A percentile compares a stretch with the other conserved stretches of the same genome.
Conservation (phyloP, 2,888 invertebrate species). For the Thymelicus acteon region DNA sequence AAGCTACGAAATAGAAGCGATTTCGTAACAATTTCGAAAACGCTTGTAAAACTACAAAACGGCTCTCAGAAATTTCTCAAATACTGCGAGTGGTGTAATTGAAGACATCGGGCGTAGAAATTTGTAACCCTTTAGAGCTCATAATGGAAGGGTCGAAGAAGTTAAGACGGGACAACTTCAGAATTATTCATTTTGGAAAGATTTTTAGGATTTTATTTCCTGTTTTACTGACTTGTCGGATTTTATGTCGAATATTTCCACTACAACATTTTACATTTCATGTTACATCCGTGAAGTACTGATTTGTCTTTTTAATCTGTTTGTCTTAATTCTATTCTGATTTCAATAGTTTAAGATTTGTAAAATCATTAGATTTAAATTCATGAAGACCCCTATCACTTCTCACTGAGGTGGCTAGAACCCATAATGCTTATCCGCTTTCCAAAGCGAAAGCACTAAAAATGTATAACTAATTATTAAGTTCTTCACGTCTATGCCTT, state of each 20-base stretch:
- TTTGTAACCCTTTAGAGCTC: slow-evolving; percentile 15
- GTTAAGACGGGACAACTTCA: slow-evolving; percentile 36
- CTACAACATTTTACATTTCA: neutral
- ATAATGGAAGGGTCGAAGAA: slow-evolving; percentile 3
- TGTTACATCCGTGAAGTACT: neutral
- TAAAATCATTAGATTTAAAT: too few relatives aligned
- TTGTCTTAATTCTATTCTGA: neutral
- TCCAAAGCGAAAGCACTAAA: too few relatives aligned
- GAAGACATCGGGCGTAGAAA: slow-evolving; percentile 15
- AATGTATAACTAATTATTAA: too few relatives aligned
- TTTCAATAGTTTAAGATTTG: too few relatives aligned
- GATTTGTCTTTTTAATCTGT: neutral
- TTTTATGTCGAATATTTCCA: neutral
- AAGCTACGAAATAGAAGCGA: neutral
- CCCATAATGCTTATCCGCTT: too few relatives aligned
- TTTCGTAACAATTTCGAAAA: neutral
- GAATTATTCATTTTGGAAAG: slow-evolving; percentile 45
- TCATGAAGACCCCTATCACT: too few relatives aligned
- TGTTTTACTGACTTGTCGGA: neutral
- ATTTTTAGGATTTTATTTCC: neutral
- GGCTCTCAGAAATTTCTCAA: slow-evolving; percentile 11
- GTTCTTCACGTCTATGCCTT: too few relatives aligned
- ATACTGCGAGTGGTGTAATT: slow-evolving; percentile 10
- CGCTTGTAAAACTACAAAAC: slow-evolving; percentile 7
- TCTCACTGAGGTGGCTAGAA: too few relatives aligned